These are phyloP conservation scores for Watsonalla binaria DNA, from an alignment of 2,888 invertebrate genomes.

Conservation along the genomic window DNA sequence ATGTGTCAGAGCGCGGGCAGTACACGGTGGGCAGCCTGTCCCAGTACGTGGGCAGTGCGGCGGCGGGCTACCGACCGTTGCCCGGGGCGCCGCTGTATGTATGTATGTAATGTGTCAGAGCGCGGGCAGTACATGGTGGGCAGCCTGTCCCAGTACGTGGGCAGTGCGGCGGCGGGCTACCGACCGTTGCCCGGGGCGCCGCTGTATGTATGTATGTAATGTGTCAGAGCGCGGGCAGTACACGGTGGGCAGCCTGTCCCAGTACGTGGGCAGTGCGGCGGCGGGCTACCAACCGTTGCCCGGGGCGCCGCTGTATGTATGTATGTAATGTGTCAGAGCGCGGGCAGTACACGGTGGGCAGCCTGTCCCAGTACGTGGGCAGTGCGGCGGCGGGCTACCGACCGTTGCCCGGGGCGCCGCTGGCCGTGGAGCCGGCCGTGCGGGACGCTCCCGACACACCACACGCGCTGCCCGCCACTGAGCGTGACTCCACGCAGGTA, in stretches of 20 bases:
- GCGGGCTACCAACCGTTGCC: conserved; percentile 94
- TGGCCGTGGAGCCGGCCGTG: conserved; percentile 83
- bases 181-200: conserved; percentile 88
- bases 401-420: conserved; percentile 91
- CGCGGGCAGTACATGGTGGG: conserved; percentile 95
- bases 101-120: conserved; percentile 61
- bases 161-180: conserved; percentile 91
- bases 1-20: conserved; percentile 84
- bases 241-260: conserved; percentile 96
- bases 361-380: conserved; percentile 96
- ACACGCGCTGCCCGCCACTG: conserved; percentile 7
- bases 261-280: conserved; percentile 92
- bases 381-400: conserved; percentile 92
- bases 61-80: conserved; percentile 92
- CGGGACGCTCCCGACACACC: conserved; percentile 74
- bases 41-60: conserved; percentile 92
- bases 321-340: conserved; percentile 74
- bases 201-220: not conserved
- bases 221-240: conserved; percentile 87
- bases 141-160: conserved; percentile 96
- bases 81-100: conserved; percentile 79
- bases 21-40: conserved; percentile 97
- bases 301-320: conserved; percentile 59
- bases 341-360: conserved; percentile 94
- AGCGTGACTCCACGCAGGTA: conserved; percentile 29